These are phyloP conservation scores for Hydrolagus affinis DNA, from an alignment of 2,113 vertebrate species.

Conservation along the genomic window DNA sequence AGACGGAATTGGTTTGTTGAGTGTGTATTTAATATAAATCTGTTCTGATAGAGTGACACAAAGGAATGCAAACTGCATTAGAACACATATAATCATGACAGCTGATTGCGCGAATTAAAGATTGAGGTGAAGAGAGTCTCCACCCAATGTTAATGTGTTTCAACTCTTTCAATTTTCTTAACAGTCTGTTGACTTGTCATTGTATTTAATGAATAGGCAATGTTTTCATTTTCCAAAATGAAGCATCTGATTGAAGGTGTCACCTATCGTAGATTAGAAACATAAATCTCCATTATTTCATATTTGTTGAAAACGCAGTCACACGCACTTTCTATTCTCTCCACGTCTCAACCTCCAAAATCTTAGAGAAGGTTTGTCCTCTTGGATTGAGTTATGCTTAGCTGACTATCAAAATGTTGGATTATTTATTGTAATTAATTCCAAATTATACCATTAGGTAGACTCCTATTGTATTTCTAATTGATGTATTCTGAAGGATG, in stretches of 20 bases:
- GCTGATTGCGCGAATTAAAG: neutral
- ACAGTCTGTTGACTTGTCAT: neutral
- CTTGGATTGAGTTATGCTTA: too few species aligned
- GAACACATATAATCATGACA: neutral
- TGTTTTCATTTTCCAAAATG: neutral
- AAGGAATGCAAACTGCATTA: neutral
- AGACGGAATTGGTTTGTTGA: neutral
- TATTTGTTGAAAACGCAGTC: neutral
- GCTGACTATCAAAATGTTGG: neutral
- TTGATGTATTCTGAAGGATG: neutral
- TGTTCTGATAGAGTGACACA: neutral
- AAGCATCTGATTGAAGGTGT: neutral
- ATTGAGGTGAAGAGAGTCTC: neutral
- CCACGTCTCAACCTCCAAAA: too few species aligned
- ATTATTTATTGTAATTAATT: neutral
- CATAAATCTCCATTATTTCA: neutral
- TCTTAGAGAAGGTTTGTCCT: neutral
- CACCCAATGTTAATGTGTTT: conserved; percentile 6
- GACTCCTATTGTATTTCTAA: neutral
- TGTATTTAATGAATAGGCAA: neutral
- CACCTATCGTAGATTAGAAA: neutral
- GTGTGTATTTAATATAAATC: conserved; percentile 11
- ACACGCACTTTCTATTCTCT: neutral
- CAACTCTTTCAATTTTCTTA: neutral
- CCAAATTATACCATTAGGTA: too few species aligned